Conservation (phyloP, 2,113 vertebrate genomes). For the Eptatretus burgeri region DNA sequence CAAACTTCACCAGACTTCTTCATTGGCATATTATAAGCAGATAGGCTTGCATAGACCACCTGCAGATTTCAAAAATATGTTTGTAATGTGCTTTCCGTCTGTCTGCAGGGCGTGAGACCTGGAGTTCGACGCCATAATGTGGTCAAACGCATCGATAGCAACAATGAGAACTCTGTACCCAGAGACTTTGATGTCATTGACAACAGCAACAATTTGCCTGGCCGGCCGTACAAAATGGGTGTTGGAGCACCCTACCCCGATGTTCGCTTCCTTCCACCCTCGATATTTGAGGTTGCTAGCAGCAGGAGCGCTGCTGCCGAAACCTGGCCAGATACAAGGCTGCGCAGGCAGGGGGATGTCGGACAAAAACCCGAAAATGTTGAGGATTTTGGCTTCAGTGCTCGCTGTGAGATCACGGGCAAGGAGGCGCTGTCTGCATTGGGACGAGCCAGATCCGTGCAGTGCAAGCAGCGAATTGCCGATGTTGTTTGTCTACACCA, state of each 20-base stretch:
- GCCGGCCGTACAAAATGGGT: background rate
- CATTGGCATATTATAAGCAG: background rate
- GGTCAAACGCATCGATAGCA: conserved; percentile 60
- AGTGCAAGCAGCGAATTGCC: conserved; percentile 57
- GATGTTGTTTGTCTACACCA: conserved; percentile 68
- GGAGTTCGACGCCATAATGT: conserved; percentile 79
- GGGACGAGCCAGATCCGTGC: conserved; percentile 45
- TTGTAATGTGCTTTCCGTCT: conserved; percentile 9
- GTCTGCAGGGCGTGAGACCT: conserved; percentile 38
- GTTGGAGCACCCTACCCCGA: too few relatives aligned
- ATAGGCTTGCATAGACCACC: background rate
- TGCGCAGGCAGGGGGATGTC: conserved; percentile 8
- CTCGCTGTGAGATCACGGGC: conserved; percentile 55
- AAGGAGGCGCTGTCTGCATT: conserved; percentile 82
- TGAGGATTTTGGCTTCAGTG: too few relatives aligned
- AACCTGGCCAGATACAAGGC: too few relatives aligned
- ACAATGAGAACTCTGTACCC: conserved; percentile 92
- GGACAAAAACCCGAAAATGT: too few relatives aligned
- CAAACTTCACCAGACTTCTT: background rate
- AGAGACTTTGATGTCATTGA: conserved; percentile 94
- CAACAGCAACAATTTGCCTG: conserved; percentile 55
- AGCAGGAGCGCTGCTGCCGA: conserved; percentile 13
- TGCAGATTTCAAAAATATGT: background rate
- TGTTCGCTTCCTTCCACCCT: too few relatives aligned
- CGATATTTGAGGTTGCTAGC: conserved; percentile 9